These are phyloP conservation scores for Aurelia aurita complex sp. Pacific DNA, from an alignment of 30 jellyfish, hydroid and myxozoan genomes.

Conservation along the genomic window DNA sequence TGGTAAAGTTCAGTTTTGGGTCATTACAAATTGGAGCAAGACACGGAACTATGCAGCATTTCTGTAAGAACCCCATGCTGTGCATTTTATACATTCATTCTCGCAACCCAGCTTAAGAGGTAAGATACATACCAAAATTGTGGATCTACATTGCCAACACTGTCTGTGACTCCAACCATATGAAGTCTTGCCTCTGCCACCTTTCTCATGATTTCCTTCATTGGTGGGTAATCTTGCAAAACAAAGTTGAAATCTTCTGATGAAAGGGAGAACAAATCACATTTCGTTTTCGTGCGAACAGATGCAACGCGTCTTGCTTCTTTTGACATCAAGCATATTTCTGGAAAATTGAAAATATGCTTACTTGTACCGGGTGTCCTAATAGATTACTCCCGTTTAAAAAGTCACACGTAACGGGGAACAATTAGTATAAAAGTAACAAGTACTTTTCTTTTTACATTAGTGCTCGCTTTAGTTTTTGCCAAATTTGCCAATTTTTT, in stretches of 20 bases:
- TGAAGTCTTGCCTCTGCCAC: constrained; percentile 44
- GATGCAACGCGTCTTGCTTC: constrained; percentile 61
- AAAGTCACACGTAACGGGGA: too few species aligned
- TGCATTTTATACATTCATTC: too few species aligned
- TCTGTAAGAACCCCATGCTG: too few species aligned
- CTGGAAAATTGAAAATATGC: constrained; percentile 2
- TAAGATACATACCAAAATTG: constrained; percentile 30
- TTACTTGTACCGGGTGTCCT: neutral
- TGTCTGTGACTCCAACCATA: constrained; percentile 19
- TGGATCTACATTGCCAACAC: constrained; percentile 41
- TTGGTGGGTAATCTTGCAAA: constrained; percentile 48
- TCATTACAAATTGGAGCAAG: too few species aligned
- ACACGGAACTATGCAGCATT: too few species aligned
- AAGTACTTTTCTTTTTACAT: too few species aligned
- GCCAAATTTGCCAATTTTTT: too few species aligned
- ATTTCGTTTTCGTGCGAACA: constrained; percentile 55
- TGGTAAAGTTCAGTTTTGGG: too few species aligned
- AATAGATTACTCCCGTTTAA: too few species aligned
- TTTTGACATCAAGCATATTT: constrained; percentile 44
- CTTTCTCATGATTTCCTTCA: constrained; percentile 43
- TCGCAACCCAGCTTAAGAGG: too few species aligned
- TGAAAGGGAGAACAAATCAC: constrained; percentile 61
- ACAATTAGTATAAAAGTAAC: too few species aligned
- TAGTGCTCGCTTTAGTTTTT: too few species aligned
- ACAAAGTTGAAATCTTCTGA: constrained; percentile 21